Conservation (phyloP, 2,797 vertebrate species). For the Erethizon dorsatum region DNA sequence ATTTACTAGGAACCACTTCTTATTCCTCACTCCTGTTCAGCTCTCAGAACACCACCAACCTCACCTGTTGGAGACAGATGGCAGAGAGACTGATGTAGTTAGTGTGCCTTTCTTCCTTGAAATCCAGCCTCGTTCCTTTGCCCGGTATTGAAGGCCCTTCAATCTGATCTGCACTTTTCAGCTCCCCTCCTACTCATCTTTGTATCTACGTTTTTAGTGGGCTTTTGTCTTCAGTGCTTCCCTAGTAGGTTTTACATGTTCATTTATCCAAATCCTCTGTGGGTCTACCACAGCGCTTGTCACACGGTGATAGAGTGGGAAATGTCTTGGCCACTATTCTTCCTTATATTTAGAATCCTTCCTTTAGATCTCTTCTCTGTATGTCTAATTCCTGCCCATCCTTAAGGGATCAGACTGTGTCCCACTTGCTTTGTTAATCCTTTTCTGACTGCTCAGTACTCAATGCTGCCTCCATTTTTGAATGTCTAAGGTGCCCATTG, state of each 20-base stretch:
- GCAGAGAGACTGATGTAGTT: background rate
- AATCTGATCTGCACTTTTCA: background rate
- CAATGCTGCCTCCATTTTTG: background rate
- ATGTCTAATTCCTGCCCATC: background rate
- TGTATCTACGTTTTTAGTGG: background rate
- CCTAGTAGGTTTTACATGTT: background rate
- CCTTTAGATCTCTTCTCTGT: background rate
- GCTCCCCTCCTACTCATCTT: background rate
- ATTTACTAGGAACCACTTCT: background rate
- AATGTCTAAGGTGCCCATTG: background rate
- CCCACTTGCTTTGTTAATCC: background rate
- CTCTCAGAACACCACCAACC: background rate
- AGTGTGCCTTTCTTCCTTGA: background rate
- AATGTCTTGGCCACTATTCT: background rate
- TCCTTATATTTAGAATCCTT: background rate
- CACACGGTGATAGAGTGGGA: accelerated
- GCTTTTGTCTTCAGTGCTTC: background rate
- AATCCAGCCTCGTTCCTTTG: background rate
- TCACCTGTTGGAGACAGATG: background rate
- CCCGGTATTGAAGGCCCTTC: background rate
- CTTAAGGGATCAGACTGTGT: background rate
- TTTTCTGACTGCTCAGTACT: background rate
- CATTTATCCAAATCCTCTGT: background rate
- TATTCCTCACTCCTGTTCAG: background rate
- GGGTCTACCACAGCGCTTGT: background rate